These are phyloP conservation scores for Callyntrura sp. DNA, from an alignment of 2,888 invertebrate species.

Conservation along the genomic window DNA sequence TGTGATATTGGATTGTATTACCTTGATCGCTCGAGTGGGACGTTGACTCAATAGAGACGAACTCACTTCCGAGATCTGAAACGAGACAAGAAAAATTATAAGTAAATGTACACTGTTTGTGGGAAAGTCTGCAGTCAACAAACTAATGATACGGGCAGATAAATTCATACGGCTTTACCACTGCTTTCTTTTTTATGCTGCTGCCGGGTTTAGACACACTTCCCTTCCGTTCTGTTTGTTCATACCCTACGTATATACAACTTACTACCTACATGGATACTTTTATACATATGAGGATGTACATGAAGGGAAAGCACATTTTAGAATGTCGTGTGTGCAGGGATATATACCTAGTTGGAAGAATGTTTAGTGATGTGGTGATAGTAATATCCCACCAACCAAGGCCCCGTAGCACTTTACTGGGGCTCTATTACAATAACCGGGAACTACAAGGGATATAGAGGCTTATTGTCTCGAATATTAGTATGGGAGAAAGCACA, in stretches of 20 bases:
- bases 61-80: slow-evolving; percentile 80
- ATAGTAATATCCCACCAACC: neutral
- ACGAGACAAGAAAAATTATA: slow-evolving; percentile 75
- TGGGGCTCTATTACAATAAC: neutral
- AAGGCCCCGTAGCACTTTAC: slow-evolving; percentile 32
- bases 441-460: too few relatives aligned
- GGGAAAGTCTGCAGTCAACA: neutral
- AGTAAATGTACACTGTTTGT: slow-evolving; percentile 25
- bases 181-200: slow-evolving; percentile 7
- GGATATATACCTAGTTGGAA: neutral
- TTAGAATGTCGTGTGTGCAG: neutral
- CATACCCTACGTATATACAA: neutral
- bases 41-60: slow-evolving; percentile 81
- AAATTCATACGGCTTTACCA: neutral
- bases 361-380: neutral
- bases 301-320: neutral
- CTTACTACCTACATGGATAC: too few relatives aligned
- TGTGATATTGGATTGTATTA: slow-evolving; percentile 73
- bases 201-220: neutral
- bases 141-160: neutral
- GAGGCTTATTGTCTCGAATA: too few relatives aligned
- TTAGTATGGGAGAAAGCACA: too few relatives aligned
- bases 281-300: too few relatives aligned
- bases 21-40: slow-evolving; percentile 82
- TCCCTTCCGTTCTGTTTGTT: too few relatives aligned